Evolutionary conservation across 2,797 vertebrate species (phyloP), one percentile per base, ranked within the genome.

Genomic region (Salarias fasciatus): DNA sequence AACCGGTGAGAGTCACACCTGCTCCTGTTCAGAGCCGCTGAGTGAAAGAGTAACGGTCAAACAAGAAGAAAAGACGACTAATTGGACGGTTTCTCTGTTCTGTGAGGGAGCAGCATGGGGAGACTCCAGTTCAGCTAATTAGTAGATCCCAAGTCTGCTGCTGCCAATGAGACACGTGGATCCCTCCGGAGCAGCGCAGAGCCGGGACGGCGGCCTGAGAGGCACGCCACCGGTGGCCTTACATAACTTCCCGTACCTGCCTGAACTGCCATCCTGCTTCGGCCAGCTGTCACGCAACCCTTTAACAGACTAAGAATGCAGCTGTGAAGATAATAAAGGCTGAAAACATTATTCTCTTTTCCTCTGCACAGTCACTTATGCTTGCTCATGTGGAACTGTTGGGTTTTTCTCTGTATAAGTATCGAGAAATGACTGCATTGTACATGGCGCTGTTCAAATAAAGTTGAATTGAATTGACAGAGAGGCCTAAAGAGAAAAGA

Each of bases 1-100:
- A 72, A 46, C 1, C 33, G 12, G 41, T 3, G 29, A 44, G 61
- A 67, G 8, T 40, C 57, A 1, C 77, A 83, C 67, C 80, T 77
- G 80, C 77, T 63, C 0, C 69, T 37, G 66, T 1, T 53, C 33
- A 18, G 53, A 57, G 74, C 64, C 8, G 47, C 55, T 2, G 59
- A 45, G 49, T 6, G 55, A 46, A 18, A 11, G 31, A 33, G 48
- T 28, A 1, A 33, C 13, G 3, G 18, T 2, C 29, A 2, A 7
- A 13, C 2, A 49, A 2, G 13, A 33, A 9, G 18, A 37, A 7
- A 8, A 13, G 24, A 36, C 2, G 0, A 29, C 36, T 74, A 68
- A 71, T 46, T 46, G 54, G 50, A 8, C 5, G 10, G 3, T 18
- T 31, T 11, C 11, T 55, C 30, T 9, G 9, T 10, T 47, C n/a